Percentiles rank a stretch among this genome's conserved stretches.
These are phyloP conservation scores for Catharus ustulatus DNA, from an alignment of 2,797 vertebrate genomes.

Conservation along the genomic window DNA sequence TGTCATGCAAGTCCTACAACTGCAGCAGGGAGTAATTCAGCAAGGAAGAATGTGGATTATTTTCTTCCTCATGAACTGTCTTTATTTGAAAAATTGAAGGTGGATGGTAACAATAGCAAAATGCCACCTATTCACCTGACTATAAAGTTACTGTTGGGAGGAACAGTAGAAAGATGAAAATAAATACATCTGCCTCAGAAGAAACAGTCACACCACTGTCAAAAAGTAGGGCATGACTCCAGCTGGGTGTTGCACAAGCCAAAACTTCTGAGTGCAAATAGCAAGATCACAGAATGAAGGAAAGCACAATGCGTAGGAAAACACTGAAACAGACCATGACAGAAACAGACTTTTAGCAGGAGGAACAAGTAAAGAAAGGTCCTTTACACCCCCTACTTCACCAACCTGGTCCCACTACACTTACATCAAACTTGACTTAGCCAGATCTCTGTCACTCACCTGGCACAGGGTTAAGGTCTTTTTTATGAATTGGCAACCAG, in stretches of 20 bases:
- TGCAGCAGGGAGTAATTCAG: neutral
- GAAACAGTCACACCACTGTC: neutral
- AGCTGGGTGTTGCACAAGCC: neutral
- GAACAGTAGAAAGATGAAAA: neutral
- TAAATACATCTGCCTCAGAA: neutral
- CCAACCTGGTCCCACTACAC: neutral
- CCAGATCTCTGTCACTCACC: neutral
- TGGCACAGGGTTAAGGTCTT: accelerated
- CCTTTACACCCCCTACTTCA: neutral
- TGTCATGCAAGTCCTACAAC: neutral
- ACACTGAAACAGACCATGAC: neutral
- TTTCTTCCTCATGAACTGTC: neutral
- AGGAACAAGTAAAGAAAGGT: neutral
- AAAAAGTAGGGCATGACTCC: neutral
- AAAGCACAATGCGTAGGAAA: neutral
- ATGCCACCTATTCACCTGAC: neutral
- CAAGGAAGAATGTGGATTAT: neutral
- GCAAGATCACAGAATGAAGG: neutral
- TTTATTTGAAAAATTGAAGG: neutral
- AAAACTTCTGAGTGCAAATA: neutral
- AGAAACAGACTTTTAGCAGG: neutral
- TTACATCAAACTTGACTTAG: neutral
- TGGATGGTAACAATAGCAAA: neutral
- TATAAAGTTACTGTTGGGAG: neutral
- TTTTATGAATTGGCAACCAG: neutral